These are phyloP conservation scores for Cassiopea xamachana DNA, from an alignment of 30 jellyfish, hydroid and myxozoan genomes.

Conservation along the genomic window DNA sequence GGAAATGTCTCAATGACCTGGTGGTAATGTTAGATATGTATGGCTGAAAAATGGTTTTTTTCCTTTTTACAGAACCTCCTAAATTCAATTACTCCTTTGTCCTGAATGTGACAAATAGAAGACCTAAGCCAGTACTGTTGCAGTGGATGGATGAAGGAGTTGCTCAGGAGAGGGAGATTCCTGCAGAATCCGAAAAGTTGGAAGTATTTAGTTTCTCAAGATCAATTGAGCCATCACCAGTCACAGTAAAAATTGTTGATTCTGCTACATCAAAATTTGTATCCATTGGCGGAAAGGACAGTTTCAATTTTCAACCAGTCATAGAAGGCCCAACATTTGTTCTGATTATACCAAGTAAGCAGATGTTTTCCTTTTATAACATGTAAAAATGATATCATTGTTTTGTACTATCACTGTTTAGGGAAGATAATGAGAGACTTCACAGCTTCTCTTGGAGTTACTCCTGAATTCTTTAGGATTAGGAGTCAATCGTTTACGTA, in stretches of 20 bases:
- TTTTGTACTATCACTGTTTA: too few species aligned
- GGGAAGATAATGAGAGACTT: too few species aligned
- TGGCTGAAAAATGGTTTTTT: neutral
- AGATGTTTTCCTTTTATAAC: neutral
- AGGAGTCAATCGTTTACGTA: too few species aligned
- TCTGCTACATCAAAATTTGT: slow-evolving; percentile 11
- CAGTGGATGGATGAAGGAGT: slow-evolving; percentile 26
- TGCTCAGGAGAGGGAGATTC: neutral
- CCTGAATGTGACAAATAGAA: slow-evolving; percentile 6
- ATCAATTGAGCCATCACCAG: slow-evolving; percentile 20
- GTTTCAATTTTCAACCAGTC: slow-evolving; percentile 39
- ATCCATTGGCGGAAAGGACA: neutral
- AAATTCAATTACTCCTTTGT: slow-evolving; percentile 29
- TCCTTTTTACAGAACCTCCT: slow-evolving; percentile 22
- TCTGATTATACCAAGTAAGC: slow-evolving; percentile 40
- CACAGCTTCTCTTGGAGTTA: too few species aligned
- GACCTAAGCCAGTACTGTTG: slow-evolving; percentile 2
- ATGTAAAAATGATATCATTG: too few species aligned
- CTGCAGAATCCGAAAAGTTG: neutral
- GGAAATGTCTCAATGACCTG: too few species aligned
- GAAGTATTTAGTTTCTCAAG: slow-evolving; percentile 1
- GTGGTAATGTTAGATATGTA: too few species aligned
- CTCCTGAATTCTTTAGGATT: too few species aligned
- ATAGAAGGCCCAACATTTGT: slow-evolving; percentile 1
- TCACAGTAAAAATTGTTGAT: slow-evolving; percentile 1